Percentiles rank a stretch among this genome's conserved stretches.
phyloP scores from a whole-genome alignment of 2,797 vertebrate genomes.

The Clamator glandarius region DNA sequence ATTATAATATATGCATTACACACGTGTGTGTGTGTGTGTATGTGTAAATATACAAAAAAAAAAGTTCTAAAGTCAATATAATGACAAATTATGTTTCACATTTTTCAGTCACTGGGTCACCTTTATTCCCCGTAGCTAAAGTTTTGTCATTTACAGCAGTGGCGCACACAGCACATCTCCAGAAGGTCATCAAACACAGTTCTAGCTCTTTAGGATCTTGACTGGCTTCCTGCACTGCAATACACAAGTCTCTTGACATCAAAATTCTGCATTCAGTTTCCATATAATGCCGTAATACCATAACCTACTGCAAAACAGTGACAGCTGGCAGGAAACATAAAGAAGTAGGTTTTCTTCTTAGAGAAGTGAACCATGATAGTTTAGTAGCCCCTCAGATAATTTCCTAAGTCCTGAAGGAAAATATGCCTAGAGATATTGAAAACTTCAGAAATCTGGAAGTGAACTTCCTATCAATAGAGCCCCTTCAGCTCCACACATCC shows the following conservation, averaged over 20 bases:
- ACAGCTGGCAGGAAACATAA: neutral
- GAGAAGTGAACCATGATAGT: neutral
- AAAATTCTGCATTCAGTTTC: neutral
- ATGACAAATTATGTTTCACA: neutral
- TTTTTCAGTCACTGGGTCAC: neutral
- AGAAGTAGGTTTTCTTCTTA: neutral
- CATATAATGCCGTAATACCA: neutral
- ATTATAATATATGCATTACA: neutral
- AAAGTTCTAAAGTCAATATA: neutral
- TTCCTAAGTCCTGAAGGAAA: neutral
- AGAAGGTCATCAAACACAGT: neutral
- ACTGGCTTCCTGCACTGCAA: neutral
- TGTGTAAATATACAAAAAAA: neutral
- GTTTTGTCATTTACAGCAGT: neutral
- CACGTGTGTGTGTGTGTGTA: accelerated
- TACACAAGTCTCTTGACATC: neutral
- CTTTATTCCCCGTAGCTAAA: neutral
- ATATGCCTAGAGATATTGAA: neutral
- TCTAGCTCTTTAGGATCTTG: neutral
- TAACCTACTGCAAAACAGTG: neutral
- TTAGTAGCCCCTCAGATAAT: neutral
- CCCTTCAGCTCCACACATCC: neutral
- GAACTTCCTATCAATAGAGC: neutral
- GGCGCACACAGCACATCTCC: neutral
- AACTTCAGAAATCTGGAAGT: neutral